Evolutionary conservation across 2,888 invertebrate genomes (phyloP).

Genomic region (Andrena hattorfiana): DNA sequence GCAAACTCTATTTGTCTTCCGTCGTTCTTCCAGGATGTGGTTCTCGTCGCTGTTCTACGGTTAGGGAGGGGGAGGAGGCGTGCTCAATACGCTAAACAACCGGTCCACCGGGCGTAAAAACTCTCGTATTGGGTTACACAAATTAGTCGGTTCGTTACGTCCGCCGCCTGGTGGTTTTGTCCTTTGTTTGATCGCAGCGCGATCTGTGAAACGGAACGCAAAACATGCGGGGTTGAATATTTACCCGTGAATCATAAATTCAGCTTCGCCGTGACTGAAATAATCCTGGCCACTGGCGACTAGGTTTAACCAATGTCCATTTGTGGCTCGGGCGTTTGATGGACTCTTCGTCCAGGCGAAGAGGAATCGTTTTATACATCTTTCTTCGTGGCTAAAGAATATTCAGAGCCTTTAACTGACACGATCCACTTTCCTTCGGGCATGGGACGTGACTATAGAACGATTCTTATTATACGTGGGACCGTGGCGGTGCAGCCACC

Average conservation of each 20-base stretch:
- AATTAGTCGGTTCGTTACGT: slow-evolving; percentile 53
- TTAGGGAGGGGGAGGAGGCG: neutral
- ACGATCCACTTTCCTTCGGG: neutral
- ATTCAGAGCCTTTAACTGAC: neutral
- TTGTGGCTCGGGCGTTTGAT: neutral
- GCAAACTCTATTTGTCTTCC: neutral
- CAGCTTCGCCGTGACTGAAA: neutral
- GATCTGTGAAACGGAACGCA: slow-evolving; percentile 26
- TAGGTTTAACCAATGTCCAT: slow-evolving; percentile 13
- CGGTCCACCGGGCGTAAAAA: slow-evolving; percentile 18
- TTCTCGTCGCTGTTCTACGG: too few species aligned
- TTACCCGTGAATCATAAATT: slow-evolving; percentile 18
- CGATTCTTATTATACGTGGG: slow-evolving; percentile 1
- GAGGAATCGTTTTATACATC: neutral
- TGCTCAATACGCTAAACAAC: slow-evolving; percentile 40
- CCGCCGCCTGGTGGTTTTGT: slow-evolving; percentile 23
- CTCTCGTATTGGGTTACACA: slow-evolving; percentile 36
- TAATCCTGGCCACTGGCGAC: neutral
- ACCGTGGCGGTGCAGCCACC: slow-evolving; percentile 19
- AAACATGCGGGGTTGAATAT: slow-evolving; percentile 33
- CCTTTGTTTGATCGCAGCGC: slow-evolving; percentile 30
- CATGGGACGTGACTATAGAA: neutral
- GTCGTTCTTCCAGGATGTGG: slow-evolving; percentile 28
- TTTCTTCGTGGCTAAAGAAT: neutral
- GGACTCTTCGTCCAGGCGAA: neutral